phyloP scores from a whole-genome alignment of 2,113 vertebrate species.

The Leptodactylus fuscus region DNA sequence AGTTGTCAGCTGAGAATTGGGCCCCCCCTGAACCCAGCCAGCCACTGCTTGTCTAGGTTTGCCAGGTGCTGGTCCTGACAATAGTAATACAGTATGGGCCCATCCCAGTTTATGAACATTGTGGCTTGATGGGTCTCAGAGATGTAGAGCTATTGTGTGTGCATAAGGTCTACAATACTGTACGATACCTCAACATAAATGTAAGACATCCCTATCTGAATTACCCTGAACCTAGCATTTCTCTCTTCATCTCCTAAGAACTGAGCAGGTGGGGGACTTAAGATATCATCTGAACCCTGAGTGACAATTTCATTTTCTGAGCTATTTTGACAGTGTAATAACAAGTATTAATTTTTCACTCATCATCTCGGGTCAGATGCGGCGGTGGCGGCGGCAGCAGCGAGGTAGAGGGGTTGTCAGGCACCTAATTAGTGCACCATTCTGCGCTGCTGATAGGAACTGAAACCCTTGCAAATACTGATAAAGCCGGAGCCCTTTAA shows the following conservation, averaged over 20 bases:
- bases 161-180: too few species aligned
- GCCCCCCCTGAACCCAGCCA: too few species aligned
- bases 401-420: conserved; percentile 64
- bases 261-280: not conserved
- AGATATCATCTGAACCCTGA: conserved; percentile 38
- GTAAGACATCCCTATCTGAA: not conserved
- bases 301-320: conserved; percentile 67
- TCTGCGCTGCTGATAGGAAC: conserved; percentile 68
- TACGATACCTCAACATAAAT: not conserved
- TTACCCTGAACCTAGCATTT: not conserved
- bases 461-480: conserved; percentile 64
- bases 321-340: conserved; percentile 64
- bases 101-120: too few species aligned
- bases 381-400: conserved; percentile 62
- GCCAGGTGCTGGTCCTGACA: too few species aligned
- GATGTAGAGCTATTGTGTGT: too few species aligned
- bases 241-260: not conserved
- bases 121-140: too few species aligned
- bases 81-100: not conserved
- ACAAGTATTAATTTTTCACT: conserved; percentile 65
- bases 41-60: too few species aligned
- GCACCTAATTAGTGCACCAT: conserved; percentile 75
- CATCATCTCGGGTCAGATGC: conserved; percentile 64
- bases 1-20: too few species aligned
- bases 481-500: conserved; percentile 68